A percentile compares a stretch with the other conserved stretches of the same genome.
Conservation (phyloP, 2,797 vertebrate genomes). For the Helicolenus hilgendorfi region DNA sequence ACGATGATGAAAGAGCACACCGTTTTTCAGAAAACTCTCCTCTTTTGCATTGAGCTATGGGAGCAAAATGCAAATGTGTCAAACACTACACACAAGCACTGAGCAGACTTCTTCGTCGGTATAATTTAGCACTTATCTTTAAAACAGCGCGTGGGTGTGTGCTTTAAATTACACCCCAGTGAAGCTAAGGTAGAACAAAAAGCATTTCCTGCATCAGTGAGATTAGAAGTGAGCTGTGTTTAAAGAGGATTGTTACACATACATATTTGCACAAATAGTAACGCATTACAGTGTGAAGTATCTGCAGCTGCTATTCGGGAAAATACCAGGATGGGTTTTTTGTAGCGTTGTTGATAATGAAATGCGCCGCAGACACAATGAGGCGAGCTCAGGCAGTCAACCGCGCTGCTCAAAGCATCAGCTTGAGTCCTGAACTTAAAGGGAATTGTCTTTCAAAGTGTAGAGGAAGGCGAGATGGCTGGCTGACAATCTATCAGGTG, state of each 20-base stretch:
- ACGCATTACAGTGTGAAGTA: not conserved
- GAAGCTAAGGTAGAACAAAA: constrained; percentile 15
- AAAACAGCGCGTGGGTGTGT: constrained; percentile 50
- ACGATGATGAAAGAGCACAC: not conserved
- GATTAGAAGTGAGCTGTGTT: constrained; percentile 18
- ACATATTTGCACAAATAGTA: not conserved
- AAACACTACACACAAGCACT: not conserved
- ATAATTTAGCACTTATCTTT: constrained; percentile 18
- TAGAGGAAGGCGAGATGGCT: not conserved
- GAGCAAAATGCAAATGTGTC: constrained; percentile 47
- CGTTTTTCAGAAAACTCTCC: not conserved
- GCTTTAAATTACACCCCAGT: constrained; percentile 34
- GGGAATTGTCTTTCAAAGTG: constrained; percentile 21
- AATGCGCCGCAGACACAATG: constrained; percentile 24
- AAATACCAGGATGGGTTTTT: not conserved
- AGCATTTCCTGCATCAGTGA: constrained; percentile 13
- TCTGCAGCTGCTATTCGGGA: constrained; percentile 1
- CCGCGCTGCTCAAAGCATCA: constrained; percentile 16
- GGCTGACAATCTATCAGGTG: constrained; percentile 5
- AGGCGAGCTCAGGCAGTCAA: constrained; percentile 11
- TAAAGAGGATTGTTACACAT: not conserved
- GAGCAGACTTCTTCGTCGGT: constrained; percentile 1
- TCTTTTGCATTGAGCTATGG: not conserved
- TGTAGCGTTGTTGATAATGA: not conserved
- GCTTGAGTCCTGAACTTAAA: constrained; percentile 30